phyloP scores from a whole-genome alignment of 2,888 invertebrate genomes.

The Philonicus albiceps region DNA sequence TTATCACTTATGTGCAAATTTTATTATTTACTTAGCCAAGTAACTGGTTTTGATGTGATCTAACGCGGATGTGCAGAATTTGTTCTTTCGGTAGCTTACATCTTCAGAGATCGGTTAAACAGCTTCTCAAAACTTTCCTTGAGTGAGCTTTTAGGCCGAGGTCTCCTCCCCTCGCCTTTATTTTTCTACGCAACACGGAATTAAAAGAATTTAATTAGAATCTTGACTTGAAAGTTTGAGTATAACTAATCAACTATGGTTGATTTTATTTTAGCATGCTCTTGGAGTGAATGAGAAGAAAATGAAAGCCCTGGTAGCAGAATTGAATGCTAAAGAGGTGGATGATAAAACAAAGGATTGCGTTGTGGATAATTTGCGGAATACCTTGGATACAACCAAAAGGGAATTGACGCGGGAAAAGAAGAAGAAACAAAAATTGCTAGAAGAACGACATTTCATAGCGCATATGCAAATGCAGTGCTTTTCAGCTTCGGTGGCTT shows the following conservation, averaged over 20 bases:
- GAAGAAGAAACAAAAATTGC: constrained; percentile 57
- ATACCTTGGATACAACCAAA: constrained; percentile 56
- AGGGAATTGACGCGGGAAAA: constrained; percentile 58
- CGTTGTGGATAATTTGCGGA: constrained; percentile 57
- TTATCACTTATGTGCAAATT: background rate
- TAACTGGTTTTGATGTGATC: background rate
- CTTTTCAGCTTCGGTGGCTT: constrained; percentile 58
- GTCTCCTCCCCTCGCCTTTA: background rate
- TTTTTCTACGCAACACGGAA: background rate
- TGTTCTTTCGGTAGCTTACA: background rate
- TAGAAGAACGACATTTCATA: constrained; percentile 59
- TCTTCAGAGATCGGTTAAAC: no score
- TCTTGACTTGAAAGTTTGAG: background rate
- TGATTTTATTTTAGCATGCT: constrained; percentile 53
- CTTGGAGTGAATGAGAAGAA: constrained; percentile 58
- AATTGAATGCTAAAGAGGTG: constrained; percentile 56
- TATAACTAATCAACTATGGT: background rate
- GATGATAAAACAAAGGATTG: constrained; percentile 57
- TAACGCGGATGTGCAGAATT: background rate
- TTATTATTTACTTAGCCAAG: background rate
- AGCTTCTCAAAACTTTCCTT: background rate
- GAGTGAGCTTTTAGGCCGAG: no score
- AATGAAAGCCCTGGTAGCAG: constrained; percentile 59
- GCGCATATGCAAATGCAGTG: constrained; percentile 60
- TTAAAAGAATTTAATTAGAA: background rate